phyloP scores from a whole-genome alignment of 2,113 vertebrate species.

The Sterna hirundo region DNA sequence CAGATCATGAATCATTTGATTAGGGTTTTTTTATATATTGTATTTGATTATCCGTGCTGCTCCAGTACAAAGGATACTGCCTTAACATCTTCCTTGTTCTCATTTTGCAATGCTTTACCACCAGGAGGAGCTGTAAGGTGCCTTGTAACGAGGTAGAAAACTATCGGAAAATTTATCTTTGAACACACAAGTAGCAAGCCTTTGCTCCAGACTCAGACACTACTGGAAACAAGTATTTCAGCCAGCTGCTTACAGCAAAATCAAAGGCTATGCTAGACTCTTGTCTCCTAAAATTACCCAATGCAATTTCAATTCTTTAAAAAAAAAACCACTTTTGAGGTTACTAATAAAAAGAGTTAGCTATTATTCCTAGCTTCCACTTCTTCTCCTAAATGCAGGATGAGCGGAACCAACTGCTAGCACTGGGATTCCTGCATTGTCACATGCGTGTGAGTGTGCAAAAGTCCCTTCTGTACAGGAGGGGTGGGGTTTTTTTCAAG shows the following conservation, averaged over 20 bases:
- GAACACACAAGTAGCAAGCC: rapidly evolving
- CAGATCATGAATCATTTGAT: background rate
- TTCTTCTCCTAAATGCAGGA: background rate
- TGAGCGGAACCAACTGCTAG: background rate
- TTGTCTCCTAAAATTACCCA: background rate
- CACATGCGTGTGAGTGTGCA: rapidly evolving
- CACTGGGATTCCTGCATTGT: background rate
- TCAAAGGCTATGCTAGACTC: background rate
- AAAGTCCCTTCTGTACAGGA: background rate
- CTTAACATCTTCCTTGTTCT: background rate
- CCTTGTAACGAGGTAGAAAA: background rate
- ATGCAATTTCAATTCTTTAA: background rate
- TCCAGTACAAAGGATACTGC: background rate
- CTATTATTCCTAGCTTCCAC: background rate
- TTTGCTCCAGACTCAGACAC: background rate
- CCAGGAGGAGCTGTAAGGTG: conserved; percentile 7
- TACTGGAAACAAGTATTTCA: background rate
- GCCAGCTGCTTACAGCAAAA: background rate
- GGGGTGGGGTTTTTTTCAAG: background rate
- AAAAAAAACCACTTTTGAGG: background rate
- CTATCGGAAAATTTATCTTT: rapidly evolving
- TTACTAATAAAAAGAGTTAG: background rate
- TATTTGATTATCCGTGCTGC: background rate
- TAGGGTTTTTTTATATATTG: background rate
- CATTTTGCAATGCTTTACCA: background rate